Conservation (phyloP, 1,140 invertebrate species). For the Pseudomyrmex gracilis region DNA sequence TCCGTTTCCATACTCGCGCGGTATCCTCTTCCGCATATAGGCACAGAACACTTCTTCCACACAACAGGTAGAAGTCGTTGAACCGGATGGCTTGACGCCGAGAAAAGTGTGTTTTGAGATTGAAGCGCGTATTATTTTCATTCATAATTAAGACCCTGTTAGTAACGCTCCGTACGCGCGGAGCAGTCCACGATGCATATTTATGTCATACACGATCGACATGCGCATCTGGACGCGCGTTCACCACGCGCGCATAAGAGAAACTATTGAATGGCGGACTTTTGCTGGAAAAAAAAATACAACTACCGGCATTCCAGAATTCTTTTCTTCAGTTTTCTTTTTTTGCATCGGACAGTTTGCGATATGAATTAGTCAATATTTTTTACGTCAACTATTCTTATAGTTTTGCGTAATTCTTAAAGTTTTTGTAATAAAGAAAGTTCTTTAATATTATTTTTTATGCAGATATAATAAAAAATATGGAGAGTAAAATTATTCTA, state of each 20-base stretch:
- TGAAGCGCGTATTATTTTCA: conserved; percentile 68
- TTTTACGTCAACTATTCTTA: background rate
- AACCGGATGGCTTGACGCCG: conserved; percentile 69
- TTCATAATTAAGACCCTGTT: conserved; percentile 74
- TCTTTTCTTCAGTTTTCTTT: background rate
- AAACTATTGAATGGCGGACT: conserved; percentile 30
- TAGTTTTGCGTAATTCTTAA: background rate
- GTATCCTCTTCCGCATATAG: conserved; percentile 5
- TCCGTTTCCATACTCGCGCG: conserved; percentile 9
- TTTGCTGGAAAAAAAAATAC: background rate
- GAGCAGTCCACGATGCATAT: conserved; percentile 69
- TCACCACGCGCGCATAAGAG: background rate
- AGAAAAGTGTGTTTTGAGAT: conserved; percentile 71
- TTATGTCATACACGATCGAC: conserved; percentile 73
- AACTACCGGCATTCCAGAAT: background rate
- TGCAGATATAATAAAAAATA: background rate
- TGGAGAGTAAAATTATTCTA: background rate
- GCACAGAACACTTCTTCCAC: conserved; percentile 7
- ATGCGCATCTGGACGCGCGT: conserved; percentile 44
- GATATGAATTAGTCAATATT: background rate
- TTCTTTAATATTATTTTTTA: background rate
- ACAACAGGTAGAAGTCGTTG: conserved; percentile 62
- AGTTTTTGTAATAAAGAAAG: background rate
- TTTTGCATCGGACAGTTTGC: background rate
- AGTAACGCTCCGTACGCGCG: conserved; percentile 71